Evolutionary conservation across 2,113 vertebrate species (phyloP).

Genomic region (Misgurnus anguillicaudatus): DNA sequence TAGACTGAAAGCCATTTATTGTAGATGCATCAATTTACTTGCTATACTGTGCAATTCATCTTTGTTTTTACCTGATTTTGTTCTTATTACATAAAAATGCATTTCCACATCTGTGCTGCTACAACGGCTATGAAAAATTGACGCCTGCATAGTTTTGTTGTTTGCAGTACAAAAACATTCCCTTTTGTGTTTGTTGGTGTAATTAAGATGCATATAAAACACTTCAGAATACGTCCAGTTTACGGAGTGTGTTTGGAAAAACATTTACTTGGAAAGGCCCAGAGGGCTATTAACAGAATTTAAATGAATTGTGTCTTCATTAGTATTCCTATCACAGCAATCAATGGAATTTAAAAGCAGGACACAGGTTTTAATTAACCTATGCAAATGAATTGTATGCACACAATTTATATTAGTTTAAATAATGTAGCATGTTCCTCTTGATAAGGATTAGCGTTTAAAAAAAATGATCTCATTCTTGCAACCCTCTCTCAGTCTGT

Average conservation of each 20-base stretch:
- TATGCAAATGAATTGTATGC: conserved; percentile 70
- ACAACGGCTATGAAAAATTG: background rate
- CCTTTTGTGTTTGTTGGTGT: conserved; percentile 1
- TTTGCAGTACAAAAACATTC: conserved; percentile 11
- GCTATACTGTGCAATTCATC: background rate
- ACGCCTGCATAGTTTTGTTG: background rate
- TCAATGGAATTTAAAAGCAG: conserved; percentile 63
- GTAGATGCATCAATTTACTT: background rate
- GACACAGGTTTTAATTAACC: conserved; percentile 73
- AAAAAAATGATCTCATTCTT: conserved; percentile 46
- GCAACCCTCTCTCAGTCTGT: conserved; percentile 35
- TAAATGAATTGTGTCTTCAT: conserved; percentile 65
- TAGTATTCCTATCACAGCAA: conserved; percentile 68
- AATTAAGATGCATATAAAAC: conserved; percentile 2
- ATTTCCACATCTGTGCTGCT: background rate
- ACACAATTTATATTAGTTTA: conserved; percentile 64
- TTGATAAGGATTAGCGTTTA: conserved; percentile 57
- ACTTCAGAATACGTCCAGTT: conserved; percentile 4
- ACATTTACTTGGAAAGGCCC: conserved; percentile 45
- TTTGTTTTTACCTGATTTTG: conserved; percentile 7
- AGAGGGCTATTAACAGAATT: conserved; percentile 59
- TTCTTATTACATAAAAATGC: background rate
- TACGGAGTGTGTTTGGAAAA: conserved; percentile 40
- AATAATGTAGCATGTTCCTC: conserved; percentile 56
- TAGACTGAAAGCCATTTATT: background rate